Conservation (phyloP, 2,113 vertebrate species). For the Agapornis roseicollis region DNA sequence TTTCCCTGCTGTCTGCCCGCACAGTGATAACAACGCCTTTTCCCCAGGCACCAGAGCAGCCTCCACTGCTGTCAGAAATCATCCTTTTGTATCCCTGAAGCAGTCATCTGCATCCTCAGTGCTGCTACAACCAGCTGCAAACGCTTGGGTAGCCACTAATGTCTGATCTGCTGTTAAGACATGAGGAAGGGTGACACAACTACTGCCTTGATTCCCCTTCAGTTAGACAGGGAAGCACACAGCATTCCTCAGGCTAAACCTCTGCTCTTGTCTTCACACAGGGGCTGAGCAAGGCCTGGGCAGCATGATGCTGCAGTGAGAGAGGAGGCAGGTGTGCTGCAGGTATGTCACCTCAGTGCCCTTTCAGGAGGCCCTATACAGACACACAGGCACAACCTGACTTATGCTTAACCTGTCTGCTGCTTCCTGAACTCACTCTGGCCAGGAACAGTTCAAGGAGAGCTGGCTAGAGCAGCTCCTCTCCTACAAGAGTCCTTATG, state of each 20-base stretch:
- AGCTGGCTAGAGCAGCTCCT: not conserved
- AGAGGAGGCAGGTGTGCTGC: not conserved
- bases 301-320: not conserved
- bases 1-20: not conserved
- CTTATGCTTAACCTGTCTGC: rapidly evolving
- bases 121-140: not conserved
- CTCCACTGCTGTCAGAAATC: conserved; percentile 24
- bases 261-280: not conserved
- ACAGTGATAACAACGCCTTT: not conserved
- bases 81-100: not conserved
- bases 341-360: not conserved
- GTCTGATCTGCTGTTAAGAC: not conserved
- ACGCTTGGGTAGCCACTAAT: not conserved
- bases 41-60: not conserved
- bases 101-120: not conserved
- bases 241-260: not conserved
- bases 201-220: not conserved
- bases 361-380: not conserved
- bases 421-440: rapidly evolving
- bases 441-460: not conserved
- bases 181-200: not conserved
- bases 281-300: not conserved
- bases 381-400: not conserved
- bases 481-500: not conserved
- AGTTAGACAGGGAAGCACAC: not conserved